Percentiles rank a stretch among this genome's conserved stretches.
Evolutionary conservation across 2,888 invertebrate genomes (phyloP).

Genomic region (Hydriomena furcata): DNA sequence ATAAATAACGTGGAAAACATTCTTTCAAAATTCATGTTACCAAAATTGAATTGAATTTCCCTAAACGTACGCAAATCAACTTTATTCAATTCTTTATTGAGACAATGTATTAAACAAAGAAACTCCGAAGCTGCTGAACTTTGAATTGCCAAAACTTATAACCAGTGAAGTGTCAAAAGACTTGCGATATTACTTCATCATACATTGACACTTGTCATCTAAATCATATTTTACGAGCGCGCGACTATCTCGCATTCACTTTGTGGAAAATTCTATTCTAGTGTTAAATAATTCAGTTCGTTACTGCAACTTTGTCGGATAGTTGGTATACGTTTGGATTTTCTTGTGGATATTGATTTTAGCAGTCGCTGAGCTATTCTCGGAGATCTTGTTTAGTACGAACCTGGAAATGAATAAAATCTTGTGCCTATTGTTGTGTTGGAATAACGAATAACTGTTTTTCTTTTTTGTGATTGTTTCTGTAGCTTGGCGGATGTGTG

Average conservation of each 20-base stretch:
- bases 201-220: constrained; percentile 31
- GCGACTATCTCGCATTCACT: constrained; percentile 8
- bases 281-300: constrained; percentile 7
- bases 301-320: constrained; percentile 12
- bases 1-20: not conserved
- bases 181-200: constrained; percentile 23
- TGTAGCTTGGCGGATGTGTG: too few relatives aligned
- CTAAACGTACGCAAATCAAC: constrained; percentile 21
- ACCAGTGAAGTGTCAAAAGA: not conserved
- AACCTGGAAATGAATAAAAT: too few relatives aligned
- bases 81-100: constrained; percentile 17
- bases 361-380: not conserved
- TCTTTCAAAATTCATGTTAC: constrained; percentile 9
- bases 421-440: too few relatives aligned
- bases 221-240: constrained; percentile 21
- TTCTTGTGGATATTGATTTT: constrained; percentile 1
- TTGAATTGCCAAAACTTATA: constrained; percentile 10
- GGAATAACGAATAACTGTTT: too few relatives aligned
- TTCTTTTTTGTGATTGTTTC: too few relatives aligned
- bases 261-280: constrained; percentile 11
- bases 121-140: constrained; percentile 27
- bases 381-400: not conserved
- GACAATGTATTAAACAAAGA: constrained; percentile 19
- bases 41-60: constrained; percentile 13
- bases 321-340: not conserved